Conservation (phyloP, 2,113 vertebrate species). For the Elephantulus edwardii region DNA sequence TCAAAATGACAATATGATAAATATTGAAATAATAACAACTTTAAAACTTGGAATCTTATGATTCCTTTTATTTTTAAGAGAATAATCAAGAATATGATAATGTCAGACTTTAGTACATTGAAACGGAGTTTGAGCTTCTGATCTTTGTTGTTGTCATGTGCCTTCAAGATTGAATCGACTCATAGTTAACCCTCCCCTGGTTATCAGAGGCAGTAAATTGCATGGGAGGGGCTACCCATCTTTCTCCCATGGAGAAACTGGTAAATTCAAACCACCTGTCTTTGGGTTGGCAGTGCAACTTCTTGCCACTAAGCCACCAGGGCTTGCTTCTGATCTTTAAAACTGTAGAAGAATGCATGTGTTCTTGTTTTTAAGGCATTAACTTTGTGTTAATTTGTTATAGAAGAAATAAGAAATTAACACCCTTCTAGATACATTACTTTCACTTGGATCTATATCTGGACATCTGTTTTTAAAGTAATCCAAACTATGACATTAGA, state of each 20-base stretch:
- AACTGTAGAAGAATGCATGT: not conserved
- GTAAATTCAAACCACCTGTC: too few species aligned
- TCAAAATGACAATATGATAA: not conserved
- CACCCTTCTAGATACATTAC: not conserved
- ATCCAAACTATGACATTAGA: not conserved
- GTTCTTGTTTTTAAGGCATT: not conserved
- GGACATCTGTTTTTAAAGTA: not conserved
- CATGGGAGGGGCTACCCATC: too few species aligned
- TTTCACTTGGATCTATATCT: not conserved
- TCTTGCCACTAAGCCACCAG: too few species aligned
- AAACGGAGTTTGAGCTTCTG: not conserved
- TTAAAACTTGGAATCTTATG: not conserved
- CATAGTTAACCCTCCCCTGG: too few species aligned
- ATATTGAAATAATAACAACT: not conserved
- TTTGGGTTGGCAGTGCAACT: too few species aligned
- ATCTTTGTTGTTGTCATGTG: too few species aligned
- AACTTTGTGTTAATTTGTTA: not conserved
- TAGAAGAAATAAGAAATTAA: not conserved
- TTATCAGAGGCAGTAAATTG: too few species aligned
- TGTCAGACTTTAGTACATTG: not conserved
- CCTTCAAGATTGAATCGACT: too few species aligned
- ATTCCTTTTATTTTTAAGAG: conserved; percentile 10
- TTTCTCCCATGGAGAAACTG: too few species aligned
- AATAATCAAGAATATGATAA: not conserved
- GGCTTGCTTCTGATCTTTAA: not conserved